Base-by-base conservation (phyloP, 1,140 invertebrate species). In the Anadara kagoshimensis region DNA sequence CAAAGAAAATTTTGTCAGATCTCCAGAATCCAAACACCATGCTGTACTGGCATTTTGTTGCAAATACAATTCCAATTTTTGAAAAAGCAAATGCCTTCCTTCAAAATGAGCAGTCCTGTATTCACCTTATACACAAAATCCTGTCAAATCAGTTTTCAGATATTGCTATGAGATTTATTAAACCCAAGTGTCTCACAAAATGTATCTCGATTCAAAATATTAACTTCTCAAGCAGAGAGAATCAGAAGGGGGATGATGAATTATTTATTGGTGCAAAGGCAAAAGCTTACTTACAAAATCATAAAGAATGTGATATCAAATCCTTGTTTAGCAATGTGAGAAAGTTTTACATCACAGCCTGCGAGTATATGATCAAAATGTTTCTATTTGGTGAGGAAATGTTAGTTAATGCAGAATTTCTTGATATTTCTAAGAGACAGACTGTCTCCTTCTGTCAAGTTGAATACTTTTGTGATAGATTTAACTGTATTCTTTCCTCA, bases 1-100 rank as follows among this genome's bases (percentile, higher is more conserved):
- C 51, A 53, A 53, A 53, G 51, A 53, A 53, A 53, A 53, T 53
- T 7, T 20, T 53, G 5, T 53, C 16, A n/a, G 51, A 53, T 53
- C 18, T 53, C 22, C n/a, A 53, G 22, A 53, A 53, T 53, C 16
- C 22, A 7, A 53, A 53, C 22, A 53, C 51, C 18, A 53, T 16
- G 22, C 51, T 53, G 5, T 53, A 53, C 22, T 53, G 51, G 22
- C 7, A 53, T n/a, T 53, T 53, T 18, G 22, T 53, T 53, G 18
- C 51, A 7, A 53, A 53, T 53, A 20, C 18, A 53, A 53, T 7
- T 7, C 51, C 18, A 53, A 53, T 53, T 7, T 53, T 53, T n/a
- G n/a, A n/a, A n/a, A n/a, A n/a, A n/a, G n/a, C n/a, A n/a, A n/a
- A n/a, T n/a, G n/a, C n/a, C n/a, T n/a, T n/a, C n/a, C n/a, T 53